A percentile compares a stretch with the other conserved stretches of the same genome.
These are phyloP conservation scores for Coendou prehensilis DNA, from an alignment of 2,797 vertebrate species.

Conservation along the genomic window DNA sequence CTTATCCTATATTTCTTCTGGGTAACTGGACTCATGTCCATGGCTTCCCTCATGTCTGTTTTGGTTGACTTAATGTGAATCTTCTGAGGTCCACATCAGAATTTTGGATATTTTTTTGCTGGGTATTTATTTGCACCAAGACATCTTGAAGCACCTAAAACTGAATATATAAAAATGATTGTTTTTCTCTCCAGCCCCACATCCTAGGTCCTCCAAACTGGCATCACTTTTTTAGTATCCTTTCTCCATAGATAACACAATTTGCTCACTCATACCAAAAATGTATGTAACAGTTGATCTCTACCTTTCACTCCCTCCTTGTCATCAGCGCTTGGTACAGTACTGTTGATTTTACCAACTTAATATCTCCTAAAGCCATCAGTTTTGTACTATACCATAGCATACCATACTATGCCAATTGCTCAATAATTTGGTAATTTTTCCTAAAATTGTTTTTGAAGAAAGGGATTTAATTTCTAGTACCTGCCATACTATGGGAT, in stretches of 20 bases:
- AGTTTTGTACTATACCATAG: neutral
- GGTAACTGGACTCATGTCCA: neutral
- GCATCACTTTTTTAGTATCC: neutral
- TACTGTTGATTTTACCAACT: neutral
- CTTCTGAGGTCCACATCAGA: neutral
- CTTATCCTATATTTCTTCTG: neutral
- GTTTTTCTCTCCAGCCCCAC: neutral
- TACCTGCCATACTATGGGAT: neutral
- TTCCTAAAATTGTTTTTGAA: conserved; percentile 17
- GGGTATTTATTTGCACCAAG: neutral
- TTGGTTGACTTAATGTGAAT: neutral
- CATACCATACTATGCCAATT: neutral
- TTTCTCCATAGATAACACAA: neutral
- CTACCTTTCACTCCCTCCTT: neutral
- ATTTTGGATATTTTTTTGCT: neutral
- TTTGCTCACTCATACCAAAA: neutral
- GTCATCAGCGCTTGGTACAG: neutral
- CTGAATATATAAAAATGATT: neutral
- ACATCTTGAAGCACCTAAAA: neutral
- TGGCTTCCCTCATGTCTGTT: neutral
- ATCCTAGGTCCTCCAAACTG: neutral
- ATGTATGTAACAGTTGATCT: neutral
- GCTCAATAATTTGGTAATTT: conserved; percentile 3
- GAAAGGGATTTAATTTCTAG: neutral
- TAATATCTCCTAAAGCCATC: neutral